A percentile compares a stretch with the other conserved stretches of the same genome.
Evolutionary conservation across 2,888 invertebrate genomes (phyloP).

Genomic region (Caenorhabditis japonica): DNA sequence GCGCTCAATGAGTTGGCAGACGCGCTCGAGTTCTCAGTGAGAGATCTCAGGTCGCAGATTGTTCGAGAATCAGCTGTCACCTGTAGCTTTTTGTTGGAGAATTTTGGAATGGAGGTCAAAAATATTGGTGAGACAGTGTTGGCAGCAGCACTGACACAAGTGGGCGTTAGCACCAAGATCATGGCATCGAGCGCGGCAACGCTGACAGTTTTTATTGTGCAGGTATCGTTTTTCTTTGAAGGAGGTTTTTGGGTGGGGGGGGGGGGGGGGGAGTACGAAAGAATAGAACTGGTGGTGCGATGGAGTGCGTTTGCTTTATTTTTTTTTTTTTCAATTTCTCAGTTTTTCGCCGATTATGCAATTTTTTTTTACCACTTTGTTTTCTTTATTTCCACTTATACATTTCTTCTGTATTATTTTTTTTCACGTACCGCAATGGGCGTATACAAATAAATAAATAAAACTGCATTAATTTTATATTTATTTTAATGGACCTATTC

Average conservation of each 20-base stretch:
- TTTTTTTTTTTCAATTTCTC: background rate
- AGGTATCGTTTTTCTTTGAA: conserved; percentile 13
- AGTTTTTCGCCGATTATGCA: no score
- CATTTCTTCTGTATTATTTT: no score
- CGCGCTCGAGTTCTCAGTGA: conserved; percentile 34
- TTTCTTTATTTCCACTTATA: no score
- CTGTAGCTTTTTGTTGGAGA: conserved; percentile 42
- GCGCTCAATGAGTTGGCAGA: conserved; percentile 24
- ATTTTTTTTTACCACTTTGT: background rate
- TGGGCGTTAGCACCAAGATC: conserved; percentile 29
- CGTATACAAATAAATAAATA: no score
- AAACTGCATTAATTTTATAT: no score
- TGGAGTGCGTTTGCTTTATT: background rate
- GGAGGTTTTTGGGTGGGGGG: no score
- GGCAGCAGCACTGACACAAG: conserved; percentile 30
- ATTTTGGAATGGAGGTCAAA: conserved; percentile 35
- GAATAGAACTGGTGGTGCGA: no score
- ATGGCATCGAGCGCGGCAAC: conserved; percentile 47
- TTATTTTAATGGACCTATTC: no score
- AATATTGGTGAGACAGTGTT: conserved; percentile 31
- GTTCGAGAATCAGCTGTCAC: conserved; percentile 46
- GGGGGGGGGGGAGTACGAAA: no score
- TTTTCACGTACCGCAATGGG: no score
- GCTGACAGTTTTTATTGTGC: conserved; percentile 33
- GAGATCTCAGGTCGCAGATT: conserved; percentile 43